phyloP scores from a whole-genome alignment of 2,797 vertebrate genomes.

The Malacoctenus gilli region DNA sequence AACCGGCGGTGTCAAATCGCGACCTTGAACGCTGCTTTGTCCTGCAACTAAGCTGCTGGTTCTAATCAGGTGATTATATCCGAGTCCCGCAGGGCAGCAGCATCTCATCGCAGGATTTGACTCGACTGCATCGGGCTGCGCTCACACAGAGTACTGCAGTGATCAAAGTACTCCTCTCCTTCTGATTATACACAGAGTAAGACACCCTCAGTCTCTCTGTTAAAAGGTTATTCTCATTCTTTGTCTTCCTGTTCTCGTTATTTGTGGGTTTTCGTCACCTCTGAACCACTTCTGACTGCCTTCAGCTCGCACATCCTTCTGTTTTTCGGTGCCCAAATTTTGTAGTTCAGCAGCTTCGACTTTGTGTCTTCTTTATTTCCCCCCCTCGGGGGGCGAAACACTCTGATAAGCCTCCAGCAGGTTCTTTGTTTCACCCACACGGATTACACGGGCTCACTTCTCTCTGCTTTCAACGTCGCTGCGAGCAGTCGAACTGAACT shows the following conservation, averaged over 20 bases:
- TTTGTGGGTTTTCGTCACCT: constrained; percentile 43
- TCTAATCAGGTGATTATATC: too few species aligned
- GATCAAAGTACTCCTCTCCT: too few species aligned
- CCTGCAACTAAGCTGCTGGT: too few species aligned
- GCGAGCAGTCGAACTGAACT: constrained; percentile 13
- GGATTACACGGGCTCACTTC: constrained; percentile 14
- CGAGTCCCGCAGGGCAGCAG: too few species aligned
- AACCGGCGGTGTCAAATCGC: too few species aligned
- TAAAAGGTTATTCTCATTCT: constrained; percentile 25
- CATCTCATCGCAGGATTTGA: too few species aligned
- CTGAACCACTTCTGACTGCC: constrained; percentile 36
- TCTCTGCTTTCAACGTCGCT: constrained; percentile 19
- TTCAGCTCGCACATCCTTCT: constrained; percentile 42
- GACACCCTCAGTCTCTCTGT: background rate
- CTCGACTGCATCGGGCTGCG: too few species aligned
- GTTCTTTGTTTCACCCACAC: constrained; percentile 45
- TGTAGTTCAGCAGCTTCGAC: constrained; percentile 41
- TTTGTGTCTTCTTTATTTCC: constrained; percentile 7
- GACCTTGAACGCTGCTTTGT: too few species aligned
- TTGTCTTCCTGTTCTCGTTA: constrained; percentile 21
- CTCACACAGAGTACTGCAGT: too few species aligned
- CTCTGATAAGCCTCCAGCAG: constrained; percentile 21
- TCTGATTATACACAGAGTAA: background rate
- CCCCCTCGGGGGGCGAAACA: constrained; percentile 12
- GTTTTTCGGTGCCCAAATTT: constrained; percentile 41